These are phyloP conservation scores for Coenonympha glycerion DNA, from an alignment of 2,888 invertebrate genomes.

Conservation along the genomic window DNA sequence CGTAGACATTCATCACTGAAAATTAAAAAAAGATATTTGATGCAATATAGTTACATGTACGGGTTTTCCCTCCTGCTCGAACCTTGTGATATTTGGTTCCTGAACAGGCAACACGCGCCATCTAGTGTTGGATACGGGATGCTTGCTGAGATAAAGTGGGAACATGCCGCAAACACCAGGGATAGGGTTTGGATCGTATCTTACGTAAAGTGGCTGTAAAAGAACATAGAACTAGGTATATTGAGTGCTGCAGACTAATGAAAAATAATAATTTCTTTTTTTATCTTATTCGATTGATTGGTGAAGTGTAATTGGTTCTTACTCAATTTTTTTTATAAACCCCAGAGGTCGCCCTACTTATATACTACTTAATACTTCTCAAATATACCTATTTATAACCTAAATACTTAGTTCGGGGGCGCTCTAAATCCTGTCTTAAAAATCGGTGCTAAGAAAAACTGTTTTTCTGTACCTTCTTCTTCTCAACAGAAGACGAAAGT, in stretches of 20 bases:
- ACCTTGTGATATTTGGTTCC: conserved; percentile 51
- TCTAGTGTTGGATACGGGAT: conserved; percentile 61
- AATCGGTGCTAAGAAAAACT: background rate
- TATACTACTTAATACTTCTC: too few species aligned
- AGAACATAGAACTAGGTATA: background rate
- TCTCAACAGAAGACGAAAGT: conserved; percentile 48
- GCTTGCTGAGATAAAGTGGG: conserved; percentile 60
- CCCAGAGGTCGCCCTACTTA: too few species aligned
- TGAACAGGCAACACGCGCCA: conserved; percentile 63
- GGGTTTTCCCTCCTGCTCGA: conserved; percentile 56
- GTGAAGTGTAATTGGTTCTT: too few species aligned
- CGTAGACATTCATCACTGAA: too few species aligned
- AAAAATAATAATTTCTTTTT: background rate
- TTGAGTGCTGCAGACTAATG: background rate
- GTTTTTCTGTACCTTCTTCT: conserved; percentile 41
- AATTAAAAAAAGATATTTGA: too few species aligned
- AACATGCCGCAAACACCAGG: conserved; percentile 58
- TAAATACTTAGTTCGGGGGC: too few species aligned
- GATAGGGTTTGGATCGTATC: conserved; percentile 63
- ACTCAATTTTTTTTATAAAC: too few species aligned
- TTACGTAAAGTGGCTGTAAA: conserved; percentile 63
- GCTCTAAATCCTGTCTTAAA: too few species aligned
- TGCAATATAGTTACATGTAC: too few species aligned
- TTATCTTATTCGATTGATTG: background rate
- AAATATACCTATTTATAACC: too few species aligned